Base-by-base conservation (phyloP, 2,888 invertebrate species). In the Dione vanillae region DNA sequence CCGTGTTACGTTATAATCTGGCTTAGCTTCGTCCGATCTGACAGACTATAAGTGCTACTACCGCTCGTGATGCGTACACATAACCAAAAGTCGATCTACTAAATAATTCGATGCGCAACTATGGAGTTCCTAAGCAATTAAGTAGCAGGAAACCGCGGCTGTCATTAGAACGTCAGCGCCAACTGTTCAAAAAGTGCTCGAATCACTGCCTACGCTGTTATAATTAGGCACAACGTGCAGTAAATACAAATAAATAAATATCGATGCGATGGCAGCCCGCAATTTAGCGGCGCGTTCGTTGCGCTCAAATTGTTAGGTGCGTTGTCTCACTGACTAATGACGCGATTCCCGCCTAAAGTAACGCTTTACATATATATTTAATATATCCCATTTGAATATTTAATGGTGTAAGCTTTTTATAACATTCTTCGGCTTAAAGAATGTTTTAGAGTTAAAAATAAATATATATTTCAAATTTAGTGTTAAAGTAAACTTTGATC, bases 1-100 rank as follows among this genome's bases (percentile, higher is more conserved):
- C 92, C 88, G 92, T 91, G 86, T 91, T 92, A 92, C 92, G 92
- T 91, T 91, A 83, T 92, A 91, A 92, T 91, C 90, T 86, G 86
- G 82, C 82, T 82, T 90, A 91, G 86, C 87, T 82, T 75, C 84
- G 73, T 75, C 75, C 78, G 79, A 87, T 90, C 85, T 91, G 92
- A 92, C 92, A 91, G 89, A 79, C 86, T 80, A 85, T 90, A 91
- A 91, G 90, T 91, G 91, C 80, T 77, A 86, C 89, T 86, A 86
- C 86, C 82, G 85, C 84, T 82, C 82, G 80, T 81, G 85, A 82
- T 82, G 87, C 86, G 27, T 19, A 45, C 45, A 65, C 56, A 64
- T 85, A 82, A 86, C 84, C 85, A 86, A 87, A 89, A 87, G 80
- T 83, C 84, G 81, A 87, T 86, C 86, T 86, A 88, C 90, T 89